A percentile compares a stretch with the other conserved stretches of the same genome.
Conservation (phyloP, 1,140 invertebrate species). For the Octopus bimaculoides region DNA sequence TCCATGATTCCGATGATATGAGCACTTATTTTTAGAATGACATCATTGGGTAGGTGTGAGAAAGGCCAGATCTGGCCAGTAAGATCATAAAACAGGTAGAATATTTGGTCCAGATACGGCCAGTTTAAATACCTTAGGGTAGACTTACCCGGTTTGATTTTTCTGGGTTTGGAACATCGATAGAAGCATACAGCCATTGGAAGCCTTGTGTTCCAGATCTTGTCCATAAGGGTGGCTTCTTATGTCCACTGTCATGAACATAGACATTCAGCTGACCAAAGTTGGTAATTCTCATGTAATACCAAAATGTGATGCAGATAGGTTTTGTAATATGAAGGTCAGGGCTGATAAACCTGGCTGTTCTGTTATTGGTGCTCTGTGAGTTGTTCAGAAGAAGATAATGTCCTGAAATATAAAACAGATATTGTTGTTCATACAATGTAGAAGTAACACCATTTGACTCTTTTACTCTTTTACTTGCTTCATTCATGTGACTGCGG, state of each 20-base stretch:
- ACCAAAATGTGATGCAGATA: constrained; percentile 63
- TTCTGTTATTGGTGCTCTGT: constrained; percentile 28
- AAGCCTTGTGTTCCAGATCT: constrained; percentile 35
- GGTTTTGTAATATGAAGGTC: constrained; percentile 21
- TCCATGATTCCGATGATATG: no score
- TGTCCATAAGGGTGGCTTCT: constrained; percentile 30
- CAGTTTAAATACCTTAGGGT: no score
- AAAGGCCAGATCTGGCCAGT: no score
- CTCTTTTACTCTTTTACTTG: no score
- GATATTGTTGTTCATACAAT: not conserved
- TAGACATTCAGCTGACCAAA: constrained; percentile 39
- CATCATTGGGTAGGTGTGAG: no score
- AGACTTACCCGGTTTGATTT: not conserved
- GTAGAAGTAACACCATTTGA: no score
- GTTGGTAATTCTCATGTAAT: constrained; percentile 70
- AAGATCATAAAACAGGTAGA: no score
- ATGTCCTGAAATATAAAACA: no score
- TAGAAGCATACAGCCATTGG: constrained; percentile 38
- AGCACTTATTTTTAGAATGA: no score
- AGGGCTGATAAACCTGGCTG: constrained; percentile 66
- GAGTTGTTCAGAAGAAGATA: no score
- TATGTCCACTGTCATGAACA: not conserved
- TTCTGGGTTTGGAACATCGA: constrained; percentile 10
- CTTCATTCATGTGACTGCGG: no score
- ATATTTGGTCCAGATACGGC: no score